Evolutionary conservation across 1,140 invertebrate species (phyloP), one percentile per base, ranked within the genome.

Genomic region (Bombus turneri): DNA sequence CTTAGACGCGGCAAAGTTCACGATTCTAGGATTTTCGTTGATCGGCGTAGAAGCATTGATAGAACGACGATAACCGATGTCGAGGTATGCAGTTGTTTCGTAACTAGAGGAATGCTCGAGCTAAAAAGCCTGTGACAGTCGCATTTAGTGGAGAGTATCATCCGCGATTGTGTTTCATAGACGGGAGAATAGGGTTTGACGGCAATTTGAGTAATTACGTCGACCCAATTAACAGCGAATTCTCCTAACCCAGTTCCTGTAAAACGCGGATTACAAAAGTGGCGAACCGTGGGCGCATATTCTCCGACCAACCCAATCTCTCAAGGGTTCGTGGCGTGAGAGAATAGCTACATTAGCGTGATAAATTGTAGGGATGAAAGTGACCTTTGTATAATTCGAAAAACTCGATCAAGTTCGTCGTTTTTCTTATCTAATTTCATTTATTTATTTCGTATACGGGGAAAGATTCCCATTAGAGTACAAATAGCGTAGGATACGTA

Each of bases 191-290:
- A 86, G 81, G 85, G 73, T 77, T 86, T 77, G 66, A 77, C 81
- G 72, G 73, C 74, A 86, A 77, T 86, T 83, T 77, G 66, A 86
- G 85, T 83, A 86, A 86, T 86, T 86, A 86, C 74, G 73, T 3
- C 81, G 85, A 86, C 85, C 85, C 66, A 78, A 69, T 81, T 86
- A 22, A 74, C 79, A 34, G 57, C 41, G 62, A 82, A 86, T 83
- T 75, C 78, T 81, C 72, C 78, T 82, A 81, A 86, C 84, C 84
- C 79, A 86, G 84, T 85, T 85, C 59, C 37, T 31, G 71, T 39
- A 41, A 82, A 86, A 75, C 47, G 41, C 28, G 79, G 71, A 75
- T 86, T 86, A 81, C 84, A 74, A 81, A 82, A 81, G 71, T 69
- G 84, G 59, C 79, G 79, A 73, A 72, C 66, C 81, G 71, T 59